Conservation (phyloP, 2,113 vertebrate genomes). For the Nyctereutes procyonoides region DNA sequence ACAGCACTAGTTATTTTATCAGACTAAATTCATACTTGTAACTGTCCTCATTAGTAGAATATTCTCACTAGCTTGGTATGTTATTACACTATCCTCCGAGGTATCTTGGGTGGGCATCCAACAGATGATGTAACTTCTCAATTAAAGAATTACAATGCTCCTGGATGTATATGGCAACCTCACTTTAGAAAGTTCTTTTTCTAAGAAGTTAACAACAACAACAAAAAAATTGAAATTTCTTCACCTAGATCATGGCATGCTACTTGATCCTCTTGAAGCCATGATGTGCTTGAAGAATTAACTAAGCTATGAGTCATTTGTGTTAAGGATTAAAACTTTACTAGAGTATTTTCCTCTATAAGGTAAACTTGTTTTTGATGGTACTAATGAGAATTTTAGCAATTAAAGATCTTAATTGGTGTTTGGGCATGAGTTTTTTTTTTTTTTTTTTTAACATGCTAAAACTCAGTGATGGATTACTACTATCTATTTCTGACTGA, state of each 20-base stretch:
- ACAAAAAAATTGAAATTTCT: neutral
- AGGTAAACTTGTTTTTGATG: conserved; percentile 56
- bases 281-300: neutral
- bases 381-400: conserved; percentile 12
- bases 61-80: conserved; percentile 75
- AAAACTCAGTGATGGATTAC: neutral
- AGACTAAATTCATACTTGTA: conserved; percentile 15
- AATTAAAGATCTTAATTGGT: conserved; percentile 38
- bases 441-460: neutral
- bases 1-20: conserved; percentile 49
- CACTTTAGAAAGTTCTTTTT: conserved; percentile 44
- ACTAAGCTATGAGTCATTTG: neutral
- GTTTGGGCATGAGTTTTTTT: neutral
- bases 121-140: conserved; percentile 47
- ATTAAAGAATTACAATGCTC: conserved; percentile 14
- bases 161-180: neutral
- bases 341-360: conserved; percentile 30
- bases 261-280: neutral
- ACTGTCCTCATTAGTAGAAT: conserved; percentile 54
- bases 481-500: neutral
- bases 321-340: conserved; percentile 11
- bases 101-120: conserved; percentile 5
- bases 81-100: conserved; percentile 32
- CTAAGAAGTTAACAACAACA: neutral
- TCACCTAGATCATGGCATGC: neutral